Evolutionary conservation across 2,113 vertebrate species (phyloP), one percentile per base, ranked within the genome.

Genomic region (Ibidorhyncha struthersii): DNA sequence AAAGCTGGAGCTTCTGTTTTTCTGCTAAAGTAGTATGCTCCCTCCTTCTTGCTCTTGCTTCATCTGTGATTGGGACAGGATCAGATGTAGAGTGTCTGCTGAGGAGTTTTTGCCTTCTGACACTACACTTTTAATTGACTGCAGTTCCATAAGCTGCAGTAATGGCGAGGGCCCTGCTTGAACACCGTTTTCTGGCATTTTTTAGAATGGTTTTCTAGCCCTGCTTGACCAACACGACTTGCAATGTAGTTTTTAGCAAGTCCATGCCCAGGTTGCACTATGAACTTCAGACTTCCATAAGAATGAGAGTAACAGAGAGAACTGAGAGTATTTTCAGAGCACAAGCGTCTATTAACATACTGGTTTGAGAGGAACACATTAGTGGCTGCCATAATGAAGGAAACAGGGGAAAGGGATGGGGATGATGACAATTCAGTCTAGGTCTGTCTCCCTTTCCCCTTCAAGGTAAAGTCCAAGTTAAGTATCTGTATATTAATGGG

Each of bases 301-400:
- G 47, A 71, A 56, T 32, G 56, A 56, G 86, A 47, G 52, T 38
- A 63, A 34, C 15, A 50, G 14, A 50, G 59, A 66, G 50, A 80
- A 47, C 0, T 50, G 56, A 29, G 49, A 22, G 12, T 67, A 49
- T 83, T 83, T 71, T 66, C 47, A 71, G 56, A 21, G 22, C 6
- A 4, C 0, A 2, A 61, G 66, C 49, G 79, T 29, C 61, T 29
- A 15, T n/a, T 59, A 45, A 36, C 26, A 2, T 32, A 27, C 1
- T 0, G 1, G 10, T 58, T 67, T 12, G 50, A 79, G 56, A 17
- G 40, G 27, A 36, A n/a, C 53, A 4, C 4, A 0, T 45, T 25
- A n/a, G 49, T 29, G 19, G 61, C 62, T 74, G 30, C 56, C 17
- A 30, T 36, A 40, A 36, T 41, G 36, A 62, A 63, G 4, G 43